A percentile compares a stretch with the other conserved stretches of the same genome.
Evolutionary conservation across 2,888 invertebrate species (phyloP).

Genomic region (Harpagoxenus sublaevis): DNA sequence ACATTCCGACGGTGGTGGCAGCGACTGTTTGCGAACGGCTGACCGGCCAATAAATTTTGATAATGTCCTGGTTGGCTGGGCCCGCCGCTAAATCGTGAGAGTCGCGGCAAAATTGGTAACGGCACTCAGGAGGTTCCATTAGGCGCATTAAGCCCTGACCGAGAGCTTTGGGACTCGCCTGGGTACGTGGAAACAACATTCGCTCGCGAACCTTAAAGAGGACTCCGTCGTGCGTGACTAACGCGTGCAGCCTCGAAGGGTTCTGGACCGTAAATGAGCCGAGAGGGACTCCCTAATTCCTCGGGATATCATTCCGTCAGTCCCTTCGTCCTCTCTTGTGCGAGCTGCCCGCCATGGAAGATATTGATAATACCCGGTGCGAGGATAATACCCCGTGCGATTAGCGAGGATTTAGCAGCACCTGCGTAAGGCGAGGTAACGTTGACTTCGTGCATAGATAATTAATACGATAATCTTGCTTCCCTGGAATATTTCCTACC

Average conservation of each 20-base stretch:
- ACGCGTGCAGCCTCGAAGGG: slow-evolving; percentile 32
- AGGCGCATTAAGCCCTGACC: slow-evolving; percentile 79
- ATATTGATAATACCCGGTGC: slow-evolving; percentile 15
- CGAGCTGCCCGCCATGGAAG: not conserved
- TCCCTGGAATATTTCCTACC: not conserved
- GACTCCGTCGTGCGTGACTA: slow-evolving; percentile 61
- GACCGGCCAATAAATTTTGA: slow-evolving; percentile 74
- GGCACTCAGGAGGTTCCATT: slow-evolving; percentile 79
- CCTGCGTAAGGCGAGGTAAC: not conserved
- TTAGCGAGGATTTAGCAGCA: slow-evolving; percentile 27
- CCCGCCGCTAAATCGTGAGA: slow-evolving; percentile 68
- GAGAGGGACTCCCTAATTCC: slow-evolving; percentile 54
- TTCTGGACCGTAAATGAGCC: slow-evolving; percentile 62
- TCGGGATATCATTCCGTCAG: slow-evolving; percentile 52
- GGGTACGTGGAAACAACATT: slow-evolving; percentile 53
- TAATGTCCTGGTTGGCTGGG: slow-evolving; percentile 65
- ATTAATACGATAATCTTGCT: slow-evolving; percentile 25
- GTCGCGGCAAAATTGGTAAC: slow-evolving; percentile 78
- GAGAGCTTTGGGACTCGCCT: slow-evolving; percentile 70
- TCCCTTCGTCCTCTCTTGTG: slow-evolving; percentile 9
- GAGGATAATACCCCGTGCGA: not conserved
- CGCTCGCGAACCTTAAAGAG: slow-evolving; percentile 61
- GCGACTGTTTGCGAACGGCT: slow-evolving; percentile 55
- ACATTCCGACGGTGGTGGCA: slow-evolving; percentile 33
- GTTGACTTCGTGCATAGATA: not conserved